A percentile compares a stretch with the other conserved stretches of the same genome.
Evolutionary conservation across 2,888 invertebrate genomes (phyloP).

Genomic region (Cryptocephalus moraei): DNA sequence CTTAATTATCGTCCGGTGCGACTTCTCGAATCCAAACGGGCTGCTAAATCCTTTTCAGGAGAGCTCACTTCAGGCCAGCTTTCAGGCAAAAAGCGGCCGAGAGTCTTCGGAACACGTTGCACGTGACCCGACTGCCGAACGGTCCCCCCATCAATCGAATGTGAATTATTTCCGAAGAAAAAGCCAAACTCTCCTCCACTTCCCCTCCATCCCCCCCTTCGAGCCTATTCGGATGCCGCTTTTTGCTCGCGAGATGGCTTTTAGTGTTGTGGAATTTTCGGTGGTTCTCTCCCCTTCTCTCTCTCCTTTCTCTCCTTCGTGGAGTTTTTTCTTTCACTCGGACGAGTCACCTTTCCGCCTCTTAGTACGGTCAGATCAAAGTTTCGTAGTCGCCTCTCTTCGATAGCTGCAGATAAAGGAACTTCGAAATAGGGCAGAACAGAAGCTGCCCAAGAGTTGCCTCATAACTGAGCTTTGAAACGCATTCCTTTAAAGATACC

Average conservation of each 20-base stretch:
- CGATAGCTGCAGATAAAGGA: no score
- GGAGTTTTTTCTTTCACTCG: no score
- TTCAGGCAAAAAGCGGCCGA: constrained; percentile 29
- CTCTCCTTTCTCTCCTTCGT: no score
- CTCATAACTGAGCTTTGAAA: no score
- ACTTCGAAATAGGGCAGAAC: no score
- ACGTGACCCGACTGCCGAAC: constrained; percentile 32
- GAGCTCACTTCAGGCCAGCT: constrained; percentile 30
- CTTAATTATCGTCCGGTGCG: constrained; percentile 38
- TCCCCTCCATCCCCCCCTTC: constrained; percentile 19
- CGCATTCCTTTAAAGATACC: no score
- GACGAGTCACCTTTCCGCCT: no score
- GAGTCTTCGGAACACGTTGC: constrained; percentile 26
- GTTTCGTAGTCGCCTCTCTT: no score
- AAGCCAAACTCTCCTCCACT: constrained; percentile 11
- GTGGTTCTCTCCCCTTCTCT: constrained; percentile 12
- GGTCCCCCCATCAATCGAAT: constrained; percentile 24
- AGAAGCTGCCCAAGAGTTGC: no score
- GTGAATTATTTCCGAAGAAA: constrained; percentile 37
- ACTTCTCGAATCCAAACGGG: constrained; percentile 39
- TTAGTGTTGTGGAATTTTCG: constrained; percentile 35
- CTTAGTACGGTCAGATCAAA: no score
- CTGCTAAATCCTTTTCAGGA: constrained; percentile 39
- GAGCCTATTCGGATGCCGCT: constrained; percentile 21
- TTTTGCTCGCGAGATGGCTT: constrained; percentile 30